phyloP scores from a whole-genome alignment of 2,888 invertebrate species.

The Epinotia brunnichana region DNA sequence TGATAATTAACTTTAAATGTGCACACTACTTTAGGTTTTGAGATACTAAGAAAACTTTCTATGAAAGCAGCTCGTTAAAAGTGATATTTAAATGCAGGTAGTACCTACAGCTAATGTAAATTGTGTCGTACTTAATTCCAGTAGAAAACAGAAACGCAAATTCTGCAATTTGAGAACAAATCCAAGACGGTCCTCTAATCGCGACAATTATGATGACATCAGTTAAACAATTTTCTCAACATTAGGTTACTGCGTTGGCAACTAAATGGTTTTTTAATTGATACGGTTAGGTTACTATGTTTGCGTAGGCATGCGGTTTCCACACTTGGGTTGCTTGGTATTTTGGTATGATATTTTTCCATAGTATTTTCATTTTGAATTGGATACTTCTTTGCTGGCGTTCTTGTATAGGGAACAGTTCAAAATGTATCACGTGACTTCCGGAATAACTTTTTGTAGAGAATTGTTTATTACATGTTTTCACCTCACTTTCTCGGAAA shows the following conservation, averaged over 20 bases:
- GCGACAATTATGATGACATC: conserved; percentile 44
- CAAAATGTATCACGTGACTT: too few species aligned
- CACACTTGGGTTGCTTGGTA: conserved; percentile 8
- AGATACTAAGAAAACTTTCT: too few species aligned
- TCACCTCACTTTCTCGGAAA: too few species aligned
- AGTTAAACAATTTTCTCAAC: conserved; percentile 48
- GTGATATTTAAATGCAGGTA: neutral
- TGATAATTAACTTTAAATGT: too few species aligned
- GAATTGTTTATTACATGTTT: too few species aligned
- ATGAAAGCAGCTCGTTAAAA: conserved; percentile 13
- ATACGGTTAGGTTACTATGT: neutral
- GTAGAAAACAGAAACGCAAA: conserved; percentile 38
- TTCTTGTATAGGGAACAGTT: too few species aligned
- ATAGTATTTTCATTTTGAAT: too few species aligned
- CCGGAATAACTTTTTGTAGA: too few species aligned
- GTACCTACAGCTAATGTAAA: neutral
- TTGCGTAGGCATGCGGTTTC: neutral
- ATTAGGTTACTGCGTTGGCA: conserved; percentile 47
- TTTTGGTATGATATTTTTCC: too few species aligned
- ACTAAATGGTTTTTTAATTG: conserved; percentile 56
- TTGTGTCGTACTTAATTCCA: conserved; percentile 28
- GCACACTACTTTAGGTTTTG: too few species aligned
- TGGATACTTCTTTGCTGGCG: too few species aligned
- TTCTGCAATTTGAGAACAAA: conserved; percentile 41
- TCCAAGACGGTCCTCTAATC: conserved; percentile 41